Conservation (phyloP, 1,140 invertebrate species). For the Sitophilus oryzae region DNA sequence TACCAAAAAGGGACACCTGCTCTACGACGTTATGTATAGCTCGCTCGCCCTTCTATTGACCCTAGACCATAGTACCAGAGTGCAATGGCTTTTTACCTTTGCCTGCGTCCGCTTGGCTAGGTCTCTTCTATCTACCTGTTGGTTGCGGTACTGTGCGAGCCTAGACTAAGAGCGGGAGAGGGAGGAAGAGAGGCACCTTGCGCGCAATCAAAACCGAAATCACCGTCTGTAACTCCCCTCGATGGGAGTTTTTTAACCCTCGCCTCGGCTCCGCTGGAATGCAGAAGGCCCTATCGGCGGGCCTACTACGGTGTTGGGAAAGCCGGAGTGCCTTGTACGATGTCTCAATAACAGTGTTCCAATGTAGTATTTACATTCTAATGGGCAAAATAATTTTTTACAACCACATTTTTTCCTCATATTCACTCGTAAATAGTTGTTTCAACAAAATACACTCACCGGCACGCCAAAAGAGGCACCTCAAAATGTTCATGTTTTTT, state of each 20-base stretch:
- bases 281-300: conserved; percentile 7
- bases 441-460: too few species aligned
- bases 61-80: not conserved
- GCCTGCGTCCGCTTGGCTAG: not conserved
- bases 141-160: not conserved
- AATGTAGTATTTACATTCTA: too few species aligned
- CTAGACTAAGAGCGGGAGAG: not conserved
- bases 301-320: not conserved
- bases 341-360: too few species aligned
- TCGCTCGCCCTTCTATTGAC: not conserved
- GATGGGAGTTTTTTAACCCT: conserved; percentile 42
- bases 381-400: too few species aligned
- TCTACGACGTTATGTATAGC: not conserved
- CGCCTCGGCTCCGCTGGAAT: conserved; percentile 35
- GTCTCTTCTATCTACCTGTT: not conserved
- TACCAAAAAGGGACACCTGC: not conserved
- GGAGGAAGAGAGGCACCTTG: too few species aligned
- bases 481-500: too few species aligned
- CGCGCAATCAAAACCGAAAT: conserved; percentile 29
- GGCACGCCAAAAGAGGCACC: too few species aligned
- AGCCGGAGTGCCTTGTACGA: not conserved
- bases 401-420: too few species aligned
- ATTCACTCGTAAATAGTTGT: too few species aligned
- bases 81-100: not conserved
- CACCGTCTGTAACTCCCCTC: conserved; percentile 41